Percentiles rank a stretch among this genome's conserved stretches.
phyloP scores from a whole-genome alignment of 2,113 vertebrate species.

The Oreochromis tanganicae region DNA sequence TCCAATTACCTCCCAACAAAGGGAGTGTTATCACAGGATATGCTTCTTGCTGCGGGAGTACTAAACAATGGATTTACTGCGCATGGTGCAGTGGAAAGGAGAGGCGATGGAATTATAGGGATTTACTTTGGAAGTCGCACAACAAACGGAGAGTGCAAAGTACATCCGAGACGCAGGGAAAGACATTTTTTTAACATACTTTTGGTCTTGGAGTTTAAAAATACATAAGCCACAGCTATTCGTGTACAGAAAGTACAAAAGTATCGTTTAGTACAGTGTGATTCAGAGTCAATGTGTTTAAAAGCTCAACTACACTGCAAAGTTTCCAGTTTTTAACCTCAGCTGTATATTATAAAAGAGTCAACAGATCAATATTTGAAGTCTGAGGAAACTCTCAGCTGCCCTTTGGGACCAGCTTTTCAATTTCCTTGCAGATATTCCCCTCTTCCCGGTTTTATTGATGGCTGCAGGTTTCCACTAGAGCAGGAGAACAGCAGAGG shows the following conservation, averaged over 20 bases:
- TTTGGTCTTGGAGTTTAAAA: neutral
- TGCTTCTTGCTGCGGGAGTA: slow-evolving; percentile 18
- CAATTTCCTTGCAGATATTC: neutral
- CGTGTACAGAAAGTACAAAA: neutral
- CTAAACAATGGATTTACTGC: slow-evolving; percentile 32
- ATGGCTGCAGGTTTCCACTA: slow-evolving; percentile 24
- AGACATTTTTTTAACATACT: neutral
- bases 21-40: slow-evolving; percentile 32
- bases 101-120: neutral
- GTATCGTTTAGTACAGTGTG: neutral
- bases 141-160: neutral
- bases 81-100: neutral
- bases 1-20: slow-evolving; percentile 57
- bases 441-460: neutral
- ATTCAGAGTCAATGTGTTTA: neutral
- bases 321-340: neutral
- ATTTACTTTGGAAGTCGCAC: slow-evolving; percentile 24
- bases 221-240: neutral
- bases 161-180: neutral
- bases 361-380: slow-evolving; percentile 29
- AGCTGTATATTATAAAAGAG: neutral
- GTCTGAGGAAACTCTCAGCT: neutral
- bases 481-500: neutral
- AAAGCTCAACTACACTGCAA: neutral
- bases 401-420: neutral